These are phyloP conservation scores for Diachrysia chrysitis DNA, from an alignment of 2,888 invertebrate genomes.

Conservation along the genomic window DNA sequence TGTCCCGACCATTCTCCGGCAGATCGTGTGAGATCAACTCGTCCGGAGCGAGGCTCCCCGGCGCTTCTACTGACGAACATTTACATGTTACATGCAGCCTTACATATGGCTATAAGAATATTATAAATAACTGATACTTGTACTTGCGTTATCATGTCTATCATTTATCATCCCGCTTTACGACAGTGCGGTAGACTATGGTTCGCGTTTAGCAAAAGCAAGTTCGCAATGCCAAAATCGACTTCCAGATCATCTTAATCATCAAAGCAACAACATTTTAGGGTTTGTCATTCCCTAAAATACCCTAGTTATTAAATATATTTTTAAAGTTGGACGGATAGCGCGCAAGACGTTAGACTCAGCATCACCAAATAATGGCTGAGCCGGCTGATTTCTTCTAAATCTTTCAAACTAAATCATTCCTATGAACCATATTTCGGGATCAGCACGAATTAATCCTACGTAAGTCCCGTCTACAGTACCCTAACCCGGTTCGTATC, in stretches of 20 bases:
- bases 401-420: no score
- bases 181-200: not conserved
- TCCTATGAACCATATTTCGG: not conserved
- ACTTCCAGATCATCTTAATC: no score
- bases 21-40: conserved; percentile 3
- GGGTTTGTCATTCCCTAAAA: no score
- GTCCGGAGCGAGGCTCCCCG: not conserved
- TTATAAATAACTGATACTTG: not conserved
- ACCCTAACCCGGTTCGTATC: conserved; percentile 22
- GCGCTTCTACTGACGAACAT: not conserved
- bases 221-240: no score
- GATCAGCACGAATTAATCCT: not conserved
- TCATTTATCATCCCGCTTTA: not conserved
- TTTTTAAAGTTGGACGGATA: no score
- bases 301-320: no score
- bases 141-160: not conserved
- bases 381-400: no score
- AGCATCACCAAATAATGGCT: no score
- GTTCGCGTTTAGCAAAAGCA: no score
- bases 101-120: not conserved
- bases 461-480: conserved; percentile 3
- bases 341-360: no score
- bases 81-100: not conserved
- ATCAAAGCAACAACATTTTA: no score
- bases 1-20: conserved; percentile 4